Base-by-base conservation (phyloP, 2,888 invertebrate genomes). In the Hypomecis punctinalis region DNA sequence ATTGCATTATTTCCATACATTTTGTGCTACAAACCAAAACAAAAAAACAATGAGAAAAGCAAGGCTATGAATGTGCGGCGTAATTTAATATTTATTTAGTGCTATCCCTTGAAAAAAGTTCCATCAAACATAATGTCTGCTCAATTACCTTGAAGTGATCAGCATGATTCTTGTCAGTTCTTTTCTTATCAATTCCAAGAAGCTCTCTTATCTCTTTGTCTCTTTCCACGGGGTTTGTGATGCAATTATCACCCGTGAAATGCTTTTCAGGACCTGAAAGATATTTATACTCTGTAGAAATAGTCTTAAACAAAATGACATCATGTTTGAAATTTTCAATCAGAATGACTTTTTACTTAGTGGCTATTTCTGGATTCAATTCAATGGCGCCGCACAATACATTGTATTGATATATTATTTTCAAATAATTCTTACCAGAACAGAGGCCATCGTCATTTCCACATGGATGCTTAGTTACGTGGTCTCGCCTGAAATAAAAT, bases 141-240 rank as follows among this genome's bases (percentile, higher is more conserved):
- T 9, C 10, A 40, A 9, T 57, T 40, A 56, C 61, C 45, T 45
- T n/a, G 4, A 42, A 13, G 33, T 54, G 45, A 23, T 43, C 42
- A 23, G 13, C 37, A 10, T 42, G 42, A 36, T 48, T 42, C 7
- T 6, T 54, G 6, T 11, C 23, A 4, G 11, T 37, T 42, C 53
- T 59, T 66, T 71, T 59, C 48, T 71, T 76, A 3, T 75, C 63
- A 5, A 86, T 73, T 5, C 89, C 90, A 11, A 91, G 82, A n/a
- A 90, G 77, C 58, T 81, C 76, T 57, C 85, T 79, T 36, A 91
- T 89, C 72, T 91, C 88, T 67, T 80, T 84, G 63, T 91, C 90
- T 67, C 91, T 82, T 61, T 82, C 79, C 39, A 85, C 65, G 2
- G 91, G 91, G 66, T 89, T 80, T 13, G 89, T 70, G 0, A 74